Evolutionary conservation across 1,140 invertebrate species (phyloP), one percentile per base, ranked within the genome.

Genomic region (Teleogryllus occipitalis): DNA sequence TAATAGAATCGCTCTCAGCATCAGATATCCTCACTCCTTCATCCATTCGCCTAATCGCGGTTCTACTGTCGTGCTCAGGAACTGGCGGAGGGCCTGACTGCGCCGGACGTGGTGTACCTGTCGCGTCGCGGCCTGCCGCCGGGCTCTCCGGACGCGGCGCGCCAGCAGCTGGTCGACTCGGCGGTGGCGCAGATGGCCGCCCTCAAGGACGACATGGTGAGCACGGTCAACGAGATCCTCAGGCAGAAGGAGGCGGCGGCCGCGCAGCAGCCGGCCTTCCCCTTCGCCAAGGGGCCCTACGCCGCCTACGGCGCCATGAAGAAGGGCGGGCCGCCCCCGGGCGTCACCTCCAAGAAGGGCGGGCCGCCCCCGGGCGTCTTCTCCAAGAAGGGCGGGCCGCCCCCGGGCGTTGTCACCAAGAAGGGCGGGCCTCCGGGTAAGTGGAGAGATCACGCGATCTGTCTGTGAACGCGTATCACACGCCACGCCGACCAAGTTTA

Each of bases 171-270:
- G 48, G 83, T 86, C 8, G 83, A 85, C 47, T 83, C 83, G 6
- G 87, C 87, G 75, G 46, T 87, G 0, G 78, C 84, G 0, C 85
- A 87, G 78, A 79, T 87, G 12, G 81, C 81, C 27, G 81, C 83
- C 47, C 78, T 87, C 27, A 87, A 87, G 76, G 80, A 83, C 14
- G 84, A 84, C 18, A 86, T 87, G 85, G 78, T 86, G 0, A 79
- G 81, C 0, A 86, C 86, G 18, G 47, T 87, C 46, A 84, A 85
- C 15, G 86, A 87, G 74, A 75, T 85, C 27, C 82, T 87, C 0
- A 85, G 84, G 22, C 82, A 87, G 74, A 85, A 87, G 77, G 75
- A 82, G 8, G 75, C 81, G 0, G 49, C 83, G 27, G 7, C 80
- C 8, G 15, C 0, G 1, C 79, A 12, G 73, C 82, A 14, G 1